Percentiles rank a stretch among this genome's conserved stretches.
phyloP scores from a whole-genome alignment of 2,888 invertebrate genomes.

The Mythimna loreyi region DNA sequence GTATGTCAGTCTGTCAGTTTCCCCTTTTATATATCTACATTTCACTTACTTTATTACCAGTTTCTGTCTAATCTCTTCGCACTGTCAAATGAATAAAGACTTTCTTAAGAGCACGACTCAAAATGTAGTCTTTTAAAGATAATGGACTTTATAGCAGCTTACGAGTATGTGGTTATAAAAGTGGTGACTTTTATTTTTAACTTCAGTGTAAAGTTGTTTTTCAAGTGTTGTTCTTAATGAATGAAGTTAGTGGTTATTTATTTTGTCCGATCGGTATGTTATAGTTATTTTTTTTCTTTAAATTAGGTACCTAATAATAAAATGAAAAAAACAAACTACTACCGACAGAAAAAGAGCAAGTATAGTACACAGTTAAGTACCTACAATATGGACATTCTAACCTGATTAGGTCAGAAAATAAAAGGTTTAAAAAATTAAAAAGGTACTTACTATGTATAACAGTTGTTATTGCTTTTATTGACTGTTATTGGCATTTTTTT shows the following conservation, averaged over 20 bases:
- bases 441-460: too few species aligned
- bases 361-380: too few species aligned
- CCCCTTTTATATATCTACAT: conserved; percentile 20
- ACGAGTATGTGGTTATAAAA: conserved; percentile 43
- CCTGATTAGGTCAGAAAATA: too few species aligned
- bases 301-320: too few species aligned
- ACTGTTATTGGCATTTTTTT: too few species aligned
- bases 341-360: not conserved
- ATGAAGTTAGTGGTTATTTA: conserved; percentile 10
- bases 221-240: conserved; percentile 35
- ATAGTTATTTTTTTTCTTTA: not conserved
- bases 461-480: too few species aligned
- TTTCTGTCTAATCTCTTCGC: conserved; percentile 50
- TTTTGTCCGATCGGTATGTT: conserved; percentile 40
- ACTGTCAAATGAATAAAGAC: conserved; percentile 52
- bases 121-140: conserved; percentile 36
- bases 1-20: too few species aligned
- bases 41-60: conserved; percentile 58
- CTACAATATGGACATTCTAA: too few species aligned
- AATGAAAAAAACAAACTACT: not conserved
- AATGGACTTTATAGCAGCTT: conserved; percentile 9
- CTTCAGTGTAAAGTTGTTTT: conserved; percentile 32
- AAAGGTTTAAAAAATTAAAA: too few species aligned
- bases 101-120: conserved; percentile 36
- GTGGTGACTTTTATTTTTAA: conserved; percentile 31